Evolutionary conservation across 37 sponge, comb jelly and placozoan genomes (phyloP).

Genomic region (Sycon ciliatum): DNA sequence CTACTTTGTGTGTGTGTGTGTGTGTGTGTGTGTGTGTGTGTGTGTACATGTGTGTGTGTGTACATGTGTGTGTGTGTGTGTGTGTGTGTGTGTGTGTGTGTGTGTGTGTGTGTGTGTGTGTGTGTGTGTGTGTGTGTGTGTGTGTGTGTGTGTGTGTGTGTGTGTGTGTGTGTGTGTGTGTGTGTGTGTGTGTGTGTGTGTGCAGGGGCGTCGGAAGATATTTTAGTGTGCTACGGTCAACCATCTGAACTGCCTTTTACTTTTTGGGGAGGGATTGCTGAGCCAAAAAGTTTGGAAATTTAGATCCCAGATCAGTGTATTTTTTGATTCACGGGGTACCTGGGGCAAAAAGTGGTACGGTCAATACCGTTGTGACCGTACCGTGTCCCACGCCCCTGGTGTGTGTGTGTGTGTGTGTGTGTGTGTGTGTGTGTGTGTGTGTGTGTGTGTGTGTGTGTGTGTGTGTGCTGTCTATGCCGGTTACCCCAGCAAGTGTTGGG

Average conservation of each 20-base stretch:
- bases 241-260: too few relatives aligned
- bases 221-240: not conserved
- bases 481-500: too few relatives aligned
- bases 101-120: conserved; percentile 22
- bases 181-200: conserved; percentile 12
- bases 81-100: conserved; percentile 14
- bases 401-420: not conserved
- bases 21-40: conserved; percentile 23
- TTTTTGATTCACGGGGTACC: too few relatives aligned
- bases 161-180: conserved; percentile 15
- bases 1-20: conserved; percentile 13
- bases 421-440: not conserved
- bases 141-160: conserved; percentile 15
- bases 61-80: not conserved
- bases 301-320: too few relatives aligned
- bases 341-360: too few relatives aligned
- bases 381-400: not conserved
- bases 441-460: not conserved
- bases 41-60: not conserved
- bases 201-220: not conserved
- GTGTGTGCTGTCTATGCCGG: not conserved
- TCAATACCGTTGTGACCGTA: too few relatives aligned
- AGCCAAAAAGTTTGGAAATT: too few relatives aligned
- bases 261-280: too few relatives aligned
- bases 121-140: conserved; percentile 27